Conservation (phyloP, 1,140 invertebrate species). For the Meloidogyne hapla region DNA sequence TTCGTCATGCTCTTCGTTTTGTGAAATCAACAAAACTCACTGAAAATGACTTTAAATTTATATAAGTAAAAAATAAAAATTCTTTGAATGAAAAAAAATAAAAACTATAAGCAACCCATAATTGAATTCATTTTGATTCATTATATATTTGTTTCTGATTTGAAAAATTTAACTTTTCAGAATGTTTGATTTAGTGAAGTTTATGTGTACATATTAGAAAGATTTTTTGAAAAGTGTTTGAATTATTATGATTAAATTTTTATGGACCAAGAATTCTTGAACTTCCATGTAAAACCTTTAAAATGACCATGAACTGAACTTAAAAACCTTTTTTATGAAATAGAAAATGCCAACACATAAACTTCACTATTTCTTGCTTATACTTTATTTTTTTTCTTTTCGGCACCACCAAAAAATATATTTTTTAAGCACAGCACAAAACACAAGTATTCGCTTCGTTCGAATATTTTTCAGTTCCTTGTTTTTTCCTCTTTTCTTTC, state of each 20-base stretch:
- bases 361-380: neutral
- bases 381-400: neutral
- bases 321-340: neutral
- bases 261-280: too few relatives aligned
- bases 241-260: too few relatives aligned
- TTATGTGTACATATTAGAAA: too few relatives aligned
- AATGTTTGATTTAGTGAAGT: too few relatives aligned
- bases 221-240: too few relatives aligned
- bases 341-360: neutral
- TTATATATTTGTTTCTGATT: neutral
- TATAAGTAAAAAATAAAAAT: neutral
- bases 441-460: constrained; percentile 7
- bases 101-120: neutral
- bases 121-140: too few relatives aligned
- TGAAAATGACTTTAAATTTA: neutral
- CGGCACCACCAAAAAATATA: neutral
- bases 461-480: constrained; percentile 2
- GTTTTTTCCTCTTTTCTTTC: neutral
- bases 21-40: neutral
- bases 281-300: too few relatives aligned
- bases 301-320: too few relatives aligned
- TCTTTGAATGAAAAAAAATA: neutral
- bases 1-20: neutral
- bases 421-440: neutral
- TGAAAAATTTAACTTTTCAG: too few relatives aligned